Percentiles rank a stretch among this genome's conserved stretches.
Evolutionary conservation across 1,140 invertebrate species (phyloP).

Genomic region (Pinna nobilis): DNA sequence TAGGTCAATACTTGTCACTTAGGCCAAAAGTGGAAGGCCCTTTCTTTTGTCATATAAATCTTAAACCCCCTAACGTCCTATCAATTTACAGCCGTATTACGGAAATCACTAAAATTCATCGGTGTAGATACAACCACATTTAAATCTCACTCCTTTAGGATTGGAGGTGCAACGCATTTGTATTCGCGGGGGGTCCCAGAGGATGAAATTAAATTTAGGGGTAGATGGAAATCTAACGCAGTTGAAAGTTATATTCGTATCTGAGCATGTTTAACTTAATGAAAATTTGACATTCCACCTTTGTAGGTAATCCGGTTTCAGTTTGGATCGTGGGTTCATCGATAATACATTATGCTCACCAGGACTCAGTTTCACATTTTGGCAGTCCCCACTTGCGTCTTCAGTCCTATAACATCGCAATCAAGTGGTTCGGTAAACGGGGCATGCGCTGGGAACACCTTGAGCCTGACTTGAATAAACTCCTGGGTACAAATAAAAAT

Average conservation of each 20-base stretch:
- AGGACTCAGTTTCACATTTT: background rate
- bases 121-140: conserved; percentile 11
- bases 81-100: conserved; percentile 9
- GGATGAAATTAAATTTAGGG: background rate
- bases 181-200: background rate
- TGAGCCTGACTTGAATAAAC: background rate
- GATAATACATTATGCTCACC: background rate
- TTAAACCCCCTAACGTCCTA: conserved; percentile 1
- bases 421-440: background rate
- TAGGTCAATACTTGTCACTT: background rate
- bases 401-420: background rate
- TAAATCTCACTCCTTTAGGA: conserved; percentile 13
- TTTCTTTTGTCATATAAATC: conserved; percentile 10
- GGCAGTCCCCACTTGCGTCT: background rate
- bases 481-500: background rate
- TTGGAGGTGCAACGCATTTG: conserved; percentile 15
- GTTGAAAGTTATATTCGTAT: conserved; percentile 3
- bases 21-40: background rate
- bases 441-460: conserved; percentile 3
- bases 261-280: background rate
- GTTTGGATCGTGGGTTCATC: conserved; percentile 16
- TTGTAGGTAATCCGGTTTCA: background rate
- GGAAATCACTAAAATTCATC: conserved; percentile 17
- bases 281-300: background rate
- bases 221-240: background rate